Percentiles rank a stretch among this genome's conserved stretches.
These are phyloP conservation scores for Manis crassicaudata DNA, from an alignment of 2,797 vertebrate species.

Conservation along the genomic window DNA sequence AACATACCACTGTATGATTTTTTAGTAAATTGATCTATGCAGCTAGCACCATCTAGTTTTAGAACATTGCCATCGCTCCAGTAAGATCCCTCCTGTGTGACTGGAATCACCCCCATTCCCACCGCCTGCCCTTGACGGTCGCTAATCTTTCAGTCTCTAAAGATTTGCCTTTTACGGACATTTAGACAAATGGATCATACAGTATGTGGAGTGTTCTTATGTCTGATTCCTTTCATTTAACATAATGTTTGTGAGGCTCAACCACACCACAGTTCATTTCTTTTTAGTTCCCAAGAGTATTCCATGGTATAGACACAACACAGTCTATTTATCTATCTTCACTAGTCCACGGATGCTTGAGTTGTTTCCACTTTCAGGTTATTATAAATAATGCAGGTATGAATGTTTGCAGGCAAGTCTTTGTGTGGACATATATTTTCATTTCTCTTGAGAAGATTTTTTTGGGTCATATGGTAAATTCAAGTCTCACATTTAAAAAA, in stretches of 20 bases:
- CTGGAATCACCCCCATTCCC: not conserved
- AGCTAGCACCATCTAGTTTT: not conserved
- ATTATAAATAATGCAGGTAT: not conserved
- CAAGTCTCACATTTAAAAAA: conserved; percentile 32
- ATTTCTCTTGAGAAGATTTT: not conserved
- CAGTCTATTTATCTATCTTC: not conserved
- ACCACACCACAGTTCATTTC: not conserved
- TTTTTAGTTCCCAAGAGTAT: not conserved
- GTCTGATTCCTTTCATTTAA: not conserved
- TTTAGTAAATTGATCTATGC: not conserved
- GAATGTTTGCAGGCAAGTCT: not conserved
- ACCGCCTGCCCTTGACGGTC: no score
- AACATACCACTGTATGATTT: not conserved
- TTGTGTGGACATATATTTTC: not conserved
- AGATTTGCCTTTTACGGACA: not conserved
- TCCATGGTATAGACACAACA: not conserved
- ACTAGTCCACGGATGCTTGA: not conserved
- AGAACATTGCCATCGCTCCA: not conserved
- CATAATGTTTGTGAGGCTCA: not conserved
- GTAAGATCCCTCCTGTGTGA: not conserved
- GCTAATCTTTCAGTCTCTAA: not conserved
- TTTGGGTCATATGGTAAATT: not conserved
- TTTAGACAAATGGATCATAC: not conserved
- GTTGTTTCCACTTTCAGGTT: not conserved
- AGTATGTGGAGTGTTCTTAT: fast-evolving